phyloP scores from a whole-genome alignment of 2,797 vertebrate genomes.

The Arctocebus calabarensis region DNA sequence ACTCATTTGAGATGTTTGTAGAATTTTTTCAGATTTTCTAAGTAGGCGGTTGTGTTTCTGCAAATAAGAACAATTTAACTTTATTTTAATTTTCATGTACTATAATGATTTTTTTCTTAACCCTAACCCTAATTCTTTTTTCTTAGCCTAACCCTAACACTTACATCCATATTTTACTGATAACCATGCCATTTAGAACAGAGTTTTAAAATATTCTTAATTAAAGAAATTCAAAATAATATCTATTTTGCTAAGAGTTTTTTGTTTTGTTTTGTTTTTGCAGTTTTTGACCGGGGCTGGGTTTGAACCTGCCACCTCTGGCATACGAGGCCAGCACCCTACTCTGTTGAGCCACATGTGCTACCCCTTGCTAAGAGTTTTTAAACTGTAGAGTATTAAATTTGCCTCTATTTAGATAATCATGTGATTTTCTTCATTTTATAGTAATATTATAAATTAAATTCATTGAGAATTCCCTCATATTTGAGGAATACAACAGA shows the following conservation, averaged over 20 bases:
- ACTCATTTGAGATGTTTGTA: background rate
- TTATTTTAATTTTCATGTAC: background rate
- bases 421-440: background rate
- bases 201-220: background rate
- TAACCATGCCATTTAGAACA: background rate
- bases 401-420: background rate
- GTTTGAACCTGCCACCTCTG: no score
- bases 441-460: background rate
- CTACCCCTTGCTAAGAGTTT: no score
- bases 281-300: no score
- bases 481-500: background rate
- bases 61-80: background rate
- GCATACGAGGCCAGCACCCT: no score
- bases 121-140: background rate
- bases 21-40: background rate
- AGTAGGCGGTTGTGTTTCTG: background rate
- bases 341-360: no score
- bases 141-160: background rate
- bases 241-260: background rate
- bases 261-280: no score
- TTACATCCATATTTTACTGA: background rate
- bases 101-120: background rate
- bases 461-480: background rate
- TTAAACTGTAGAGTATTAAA: background rate
- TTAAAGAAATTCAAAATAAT: background rate